These are phyloP conservation scores for Rhopalosiphum padi DNA, from an alignment of 1,140 invertebrate genomes.

Conservation along the genomic window DNA sequence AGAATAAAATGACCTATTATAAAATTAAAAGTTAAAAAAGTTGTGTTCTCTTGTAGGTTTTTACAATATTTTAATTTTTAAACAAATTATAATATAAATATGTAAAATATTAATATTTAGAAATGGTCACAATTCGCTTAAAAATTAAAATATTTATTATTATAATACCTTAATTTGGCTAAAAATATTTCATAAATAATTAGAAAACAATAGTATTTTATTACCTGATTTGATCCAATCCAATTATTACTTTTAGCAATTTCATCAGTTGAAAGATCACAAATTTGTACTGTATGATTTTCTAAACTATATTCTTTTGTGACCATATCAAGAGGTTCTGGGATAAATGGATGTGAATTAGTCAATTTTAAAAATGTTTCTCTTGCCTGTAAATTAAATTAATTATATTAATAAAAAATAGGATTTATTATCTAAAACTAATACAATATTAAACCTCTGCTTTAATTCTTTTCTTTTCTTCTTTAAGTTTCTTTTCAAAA, in stretches of 20 bases:
- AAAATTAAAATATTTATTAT: too few relatives aligned
- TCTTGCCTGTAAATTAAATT: constrained; percentile 66
- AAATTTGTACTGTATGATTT: constrained; percentile 77
- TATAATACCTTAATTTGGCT: too few relatives aligned
- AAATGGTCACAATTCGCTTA: too few relatives aligned
- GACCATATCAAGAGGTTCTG: constrained; percentile 72
- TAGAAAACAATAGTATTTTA: neutral
- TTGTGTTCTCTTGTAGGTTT: too few relatives aligned
- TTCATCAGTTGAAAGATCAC: constrained; percentile 73
- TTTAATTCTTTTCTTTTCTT: constrained; percentile 77
- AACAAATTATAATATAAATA: too few relatives aligned
- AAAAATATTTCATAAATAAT: neutral
- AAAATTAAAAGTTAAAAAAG: too few relatives aligned
- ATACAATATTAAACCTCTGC: constrained; percentile 67
- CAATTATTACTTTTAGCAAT: constrained; percentile 72
- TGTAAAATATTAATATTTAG: too few relatives aligned
- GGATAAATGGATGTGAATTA: constrained; percentile 71
- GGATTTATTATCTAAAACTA: constrained; percentile 16
- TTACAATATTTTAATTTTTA: too few relatives aligned
- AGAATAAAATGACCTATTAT: too few relatives aligned
- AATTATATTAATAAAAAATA: constrained; percentile 47
- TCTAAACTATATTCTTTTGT: constrained; percentile 75
- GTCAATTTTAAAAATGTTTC: constrained; percentile 73
- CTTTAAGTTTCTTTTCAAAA: constrained; percentile 73
- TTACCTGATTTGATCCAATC: constrained; percentile 73